phyloP scores from a whole-genome alignment of 2,888 invertebrate genomes.

The Norana najaformis region DNA sequence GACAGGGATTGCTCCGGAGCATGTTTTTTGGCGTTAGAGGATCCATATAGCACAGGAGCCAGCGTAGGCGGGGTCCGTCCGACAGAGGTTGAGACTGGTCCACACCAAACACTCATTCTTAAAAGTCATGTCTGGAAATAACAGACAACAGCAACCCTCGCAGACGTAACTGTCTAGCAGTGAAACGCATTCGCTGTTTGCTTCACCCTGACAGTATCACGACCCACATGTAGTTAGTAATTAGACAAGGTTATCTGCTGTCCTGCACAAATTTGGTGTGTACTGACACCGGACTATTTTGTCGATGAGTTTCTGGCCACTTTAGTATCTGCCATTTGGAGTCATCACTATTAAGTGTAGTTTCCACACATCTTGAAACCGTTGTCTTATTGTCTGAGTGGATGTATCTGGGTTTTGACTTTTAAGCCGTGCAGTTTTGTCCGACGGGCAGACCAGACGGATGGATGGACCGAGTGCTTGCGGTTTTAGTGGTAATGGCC shows the following conservation, averaged over 20 bases:
- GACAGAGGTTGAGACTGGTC: not conserved
- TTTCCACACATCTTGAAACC: not conserved
- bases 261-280: too few species aligned
- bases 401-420: not conserved
- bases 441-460: too few species aligned
- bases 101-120: too few species aligned
- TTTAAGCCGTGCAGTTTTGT: not conserved
- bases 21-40: not conserved
- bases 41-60: not conserved
- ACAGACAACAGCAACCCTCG: too few species aligned
- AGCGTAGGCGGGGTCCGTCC: not conserved
- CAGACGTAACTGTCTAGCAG: too few species aligned
- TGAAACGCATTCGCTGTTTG: not conserved
- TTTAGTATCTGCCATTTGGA: not conserved
- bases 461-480: too few species aligned
- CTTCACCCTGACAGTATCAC: too few species aligned
- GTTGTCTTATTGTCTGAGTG: not conserved
- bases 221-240: not conserved
- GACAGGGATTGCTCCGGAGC: not conserved
- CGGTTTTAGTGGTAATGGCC: not conserved
- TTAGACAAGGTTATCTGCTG: not conserved
- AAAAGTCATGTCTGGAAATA: too few species aligned
- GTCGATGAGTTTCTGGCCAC: not conserved
- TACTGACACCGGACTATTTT: not conserved
- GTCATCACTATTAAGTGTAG: not conserved